Conservation (phyloP, 2,797 vertebrate genomes). For the Zenarchopterus dispar region DNA sequence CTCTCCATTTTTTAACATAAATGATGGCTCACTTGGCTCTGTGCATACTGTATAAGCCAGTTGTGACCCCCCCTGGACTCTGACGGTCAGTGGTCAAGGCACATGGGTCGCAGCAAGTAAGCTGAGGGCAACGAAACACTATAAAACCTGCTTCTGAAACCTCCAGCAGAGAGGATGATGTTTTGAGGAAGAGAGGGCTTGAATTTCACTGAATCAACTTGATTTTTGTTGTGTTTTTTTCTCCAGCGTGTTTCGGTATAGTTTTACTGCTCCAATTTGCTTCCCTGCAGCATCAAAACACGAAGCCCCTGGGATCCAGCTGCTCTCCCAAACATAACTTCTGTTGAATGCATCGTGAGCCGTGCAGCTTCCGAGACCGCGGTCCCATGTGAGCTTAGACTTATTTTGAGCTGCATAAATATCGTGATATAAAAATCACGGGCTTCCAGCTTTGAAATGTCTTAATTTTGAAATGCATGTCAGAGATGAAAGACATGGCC, state of each 20-base stretch:
- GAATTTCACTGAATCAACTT: slow-evolving; percentile 23
- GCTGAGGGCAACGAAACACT: slow-evolving; percentile 15
- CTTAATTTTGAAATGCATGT: slow-evolving; percentile 16
- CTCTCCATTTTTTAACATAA: slow-evolving; percentile 78
- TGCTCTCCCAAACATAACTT: slow-evolving; percentile 46
- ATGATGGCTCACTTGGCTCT: slow-evolving; percentile 75
- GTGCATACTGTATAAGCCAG: slow-evolving; percentile 23
- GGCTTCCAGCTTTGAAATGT: slow-evolving; percentile 23
- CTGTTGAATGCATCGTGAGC: slow-evolving; percentile 21
- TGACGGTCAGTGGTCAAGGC: slow-evolving; percentile 49
- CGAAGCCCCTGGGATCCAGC: slow-evolving; percentile 55
- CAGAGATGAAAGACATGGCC: slow-evolving; percentile 17
- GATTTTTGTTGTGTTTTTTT: slow-evolving; percentile 9
- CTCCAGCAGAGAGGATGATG: slow-evolving; percentile 1
- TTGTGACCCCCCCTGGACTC: slow-evolving; percentile 27
- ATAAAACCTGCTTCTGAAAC: slow-evolving; percentile 26
- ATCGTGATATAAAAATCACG: slow-evolving; percentile 9
- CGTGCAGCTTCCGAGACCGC: slow-evolving; percentile 37
- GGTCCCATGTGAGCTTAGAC: slow-evolving; percentile 42
- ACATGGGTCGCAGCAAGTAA: slow-evolving; percentile 42
- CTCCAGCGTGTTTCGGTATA: slow-evolving; percentile 14
- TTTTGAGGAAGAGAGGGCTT: background rate
- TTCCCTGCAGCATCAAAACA: slow-evolving; percentile 53
- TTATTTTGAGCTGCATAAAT: slow-evolving; percentile 24
- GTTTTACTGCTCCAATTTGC: slow-evolving; percentile 51